Percentiles rank a stretch among this genome's conserved stretches.
These are phyloP conservation scores for Eulemur rubriventer DNA, from an alignment of 2,797 vertebrate genomes.

Conservation along the genomic window DNA sequence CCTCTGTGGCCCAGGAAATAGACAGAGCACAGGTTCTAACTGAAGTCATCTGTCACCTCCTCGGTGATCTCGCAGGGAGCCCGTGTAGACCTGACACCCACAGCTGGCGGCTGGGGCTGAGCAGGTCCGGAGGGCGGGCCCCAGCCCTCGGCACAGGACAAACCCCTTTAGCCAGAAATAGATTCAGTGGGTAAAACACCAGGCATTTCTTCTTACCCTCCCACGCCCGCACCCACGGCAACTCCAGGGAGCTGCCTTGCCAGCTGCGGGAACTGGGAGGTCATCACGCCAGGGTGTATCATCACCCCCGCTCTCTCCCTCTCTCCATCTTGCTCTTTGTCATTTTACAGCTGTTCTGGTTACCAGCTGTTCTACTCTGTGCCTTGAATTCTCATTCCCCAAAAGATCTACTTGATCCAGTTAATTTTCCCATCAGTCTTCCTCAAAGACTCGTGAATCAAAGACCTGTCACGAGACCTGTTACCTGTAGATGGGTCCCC, in stretches of 20 bases:
- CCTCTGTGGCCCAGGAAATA: not conserved
- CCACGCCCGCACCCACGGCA: not conserved
- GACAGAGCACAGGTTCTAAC: not conserved
- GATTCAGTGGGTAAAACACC: not conserved
- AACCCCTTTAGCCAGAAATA: not conserved
- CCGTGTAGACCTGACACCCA: not conserved
- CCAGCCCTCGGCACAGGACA: not conserved
- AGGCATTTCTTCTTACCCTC: not conserved
- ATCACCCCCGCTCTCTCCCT: not conserved
- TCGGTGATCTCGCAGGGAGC: rapidly evolving
- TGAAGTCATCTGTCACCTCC: not conserved
- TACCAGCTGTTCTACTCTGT: not conserved
- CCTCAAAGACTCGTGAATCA: not conserved
- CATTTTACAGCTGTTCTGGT: not conserved
- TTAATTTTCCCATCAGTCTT: not conserved
- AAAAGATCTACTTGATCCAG: not conserved
- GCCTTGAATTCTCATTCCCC: not conserved
- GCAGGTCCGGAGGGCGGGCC: not conserved
- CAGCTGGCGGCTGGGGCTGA: not conserved
- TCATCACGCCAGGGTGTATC: not conserved
- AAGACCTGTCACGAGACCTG: not conserved
- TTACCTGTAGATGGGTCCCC: not conserved
- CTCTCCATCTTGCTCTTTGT: not conserved
- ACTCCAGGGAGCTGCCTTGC: not conserved
- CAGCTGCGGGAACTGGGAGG: not conserved